phyloP scores from a whole-genome alignment of 2,797 vertebrate genomes.

The Sylvia borin region DNA sequence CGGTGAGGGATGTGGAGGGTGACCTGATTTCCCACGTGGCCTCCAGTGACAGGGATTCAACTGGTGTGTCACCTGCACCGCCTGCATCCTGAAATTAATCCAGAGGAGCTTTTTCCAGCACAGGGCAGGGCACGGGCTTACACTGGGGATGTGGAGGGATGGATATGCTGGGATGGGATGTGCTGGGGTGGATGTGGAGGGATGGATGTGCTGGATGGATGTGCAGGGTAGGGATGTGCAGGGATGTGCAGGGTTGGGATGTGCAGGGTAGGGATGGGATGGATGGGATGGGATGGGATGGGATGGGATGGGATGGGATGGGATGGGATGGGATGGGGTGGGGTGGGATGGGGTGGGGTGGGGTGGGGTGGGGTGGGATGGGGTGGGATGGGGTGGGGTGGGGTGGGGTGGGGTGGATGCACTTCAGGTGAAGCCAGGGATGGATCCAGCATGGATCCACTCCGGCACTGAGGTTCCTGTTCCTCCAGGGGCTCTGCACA shows the following conservation, averaged over 20 bases:
- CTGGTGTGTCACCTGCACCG: background rate
- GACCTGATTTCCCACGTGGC: slow-evolving; percentile 23
- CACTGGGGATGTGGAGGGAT: background rate
- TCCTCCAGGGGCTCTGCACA: background rate
- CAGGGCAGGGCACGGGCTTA: background rate
- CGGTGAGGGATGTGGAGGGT: accelerated
- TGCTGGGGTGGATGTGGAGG: accelerated
- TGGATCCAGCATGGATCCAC: background rate
- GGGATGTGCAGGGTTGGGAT: background rate
- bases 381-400: background rate
- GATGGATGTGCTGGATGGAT: background rate
- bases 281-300: background rate
- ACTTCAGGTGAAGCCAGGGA: accelerated
- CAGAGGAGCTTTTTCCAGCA: background rate
- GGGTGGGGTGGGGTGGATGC: background rate
- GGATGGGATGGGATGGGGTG: background rate
- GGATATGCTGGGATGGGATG: background rate
- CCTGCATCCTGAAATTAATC: background rate
- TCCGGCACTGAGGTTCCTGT: background rate
- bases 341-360: background rate
- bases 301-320: background rate
- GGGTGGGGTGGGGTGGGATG: background rate
- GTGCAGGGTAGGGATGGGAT: background rate
- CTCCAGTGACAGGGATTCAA: background rate
- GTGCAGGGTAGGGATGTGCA: no score